phyloP scores from a whole-genome alignment of 2,113 vertebrate genomes.

The Ramphastos sulfuratus region DNA sequence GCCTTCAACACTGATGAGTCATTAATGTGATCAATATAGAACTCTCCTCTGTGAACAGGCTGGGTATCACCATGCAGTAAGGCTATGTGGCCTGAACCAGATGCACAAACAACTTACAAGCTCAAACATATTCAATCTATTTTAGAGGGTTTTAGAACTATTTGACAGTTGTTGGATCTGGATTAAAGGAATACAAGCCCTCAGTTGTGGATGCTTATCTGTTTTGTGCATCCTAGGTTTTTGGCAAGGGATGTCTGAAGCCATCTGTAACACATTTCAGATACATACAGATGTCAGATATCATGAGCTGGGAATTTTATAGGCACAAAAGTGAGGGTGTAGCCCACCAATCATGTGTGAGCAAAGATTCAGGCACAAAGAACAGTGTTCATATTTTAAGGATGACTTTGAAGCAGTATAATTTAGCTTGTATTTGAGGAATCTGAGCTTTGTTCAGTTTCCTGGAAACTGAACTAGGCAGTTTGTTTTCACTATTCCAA shows the following conservation, averaged over 20 bases:
- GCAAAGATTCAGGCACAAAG: not conserved
- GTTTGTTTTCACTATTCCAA: not conserved
- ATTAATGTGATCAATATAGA: not conserved
- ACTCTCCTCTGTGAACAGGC: not conserved
- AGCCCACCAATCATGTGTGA: not conserved
- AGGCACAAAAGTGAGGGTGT: not conserved
- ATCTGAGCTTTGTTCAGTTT: not conserved
- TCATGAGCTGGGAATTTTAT: not conserved
- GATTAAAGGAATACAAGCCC: not conserved
- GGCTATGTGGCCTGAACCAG: not conserved
- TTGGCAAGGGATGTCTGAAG: not conserved
- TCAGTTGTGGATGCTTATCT: not conserved
- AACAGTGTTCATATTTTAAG: not conserved
- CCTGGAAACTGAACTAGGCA: not conserved
- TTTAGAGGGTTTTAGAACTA: not conserved
- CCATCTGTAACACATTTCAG: not conserved
- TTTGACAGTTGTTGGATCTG: not conserved
- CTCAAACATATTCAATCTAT: not conserved
- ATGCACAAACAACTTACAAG: not conserved
- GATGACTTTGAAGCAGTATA: not conserved
- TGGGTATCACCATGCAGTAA: not conserved
- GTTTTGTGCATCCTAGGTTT: not conserved
- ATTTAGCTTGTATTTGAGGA: conserved; percentile 6
- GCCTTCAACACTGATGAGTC: not conserved
- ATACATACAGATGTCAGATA: not conserved